phyloP scores from a whole-genome alignment of 2,888 invertebrate genomes.

The Cinara cedri region DNA sequence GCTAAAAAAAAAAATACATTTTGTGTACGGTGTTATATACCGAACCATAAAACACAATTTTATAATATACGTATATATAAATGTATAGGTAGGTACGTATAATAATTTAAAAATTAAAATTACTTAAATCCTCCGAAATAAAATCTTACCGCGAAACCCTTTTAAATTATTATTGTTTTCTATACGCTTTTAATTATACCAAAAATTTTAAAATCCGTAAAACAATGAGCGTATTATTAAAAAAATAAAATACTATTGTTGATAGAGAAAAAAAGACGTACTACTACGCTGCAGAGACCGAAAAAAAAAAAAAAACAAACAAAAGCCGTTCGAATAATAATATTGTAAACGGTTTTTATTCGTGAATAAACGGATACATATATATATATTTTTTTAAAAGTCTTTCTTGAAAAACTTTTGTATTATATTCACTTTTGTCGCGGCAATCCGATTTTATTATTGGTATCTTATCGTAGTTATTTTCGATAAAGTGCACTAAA shows the following conservation, averaged over 20 bases:
- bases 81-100: too few relatives aligned
- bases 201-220: neutral
- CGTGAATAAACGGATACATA: neutral
- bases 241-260: neutral
- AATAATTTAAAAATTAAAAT: neutral
- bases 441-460: neutral
- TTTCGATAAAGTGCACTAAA: too few relatives aligned
- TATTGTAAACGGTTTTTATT: neutral
- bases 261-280: neutral
- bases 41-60: too few relatives aligned
- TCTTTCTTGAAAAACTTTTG: neutral
- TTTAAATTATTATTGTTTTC: neutral
- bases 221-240: neutral
- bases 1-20: too few relatives aligned
- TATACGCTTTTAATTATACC: neutral
- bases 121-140: neutral
- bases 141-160: neutral
- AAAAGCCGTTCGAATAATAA: neutral
- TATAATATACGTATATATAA: neutral
- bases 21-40: too few relatives aligned
- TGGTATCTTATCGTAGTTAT: too few relatives aligned
- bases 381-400: too few relatives aligned
- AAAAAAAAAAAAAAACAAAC: neutral
- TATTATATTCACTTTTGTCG: neutral
- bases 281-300: too few relatives aligned